These are phyloP conservation scores for Papilio polyxenes DNA, from an alignment of 1,140 invertebrate genomes.

Conservation along the genomic window DNA sequence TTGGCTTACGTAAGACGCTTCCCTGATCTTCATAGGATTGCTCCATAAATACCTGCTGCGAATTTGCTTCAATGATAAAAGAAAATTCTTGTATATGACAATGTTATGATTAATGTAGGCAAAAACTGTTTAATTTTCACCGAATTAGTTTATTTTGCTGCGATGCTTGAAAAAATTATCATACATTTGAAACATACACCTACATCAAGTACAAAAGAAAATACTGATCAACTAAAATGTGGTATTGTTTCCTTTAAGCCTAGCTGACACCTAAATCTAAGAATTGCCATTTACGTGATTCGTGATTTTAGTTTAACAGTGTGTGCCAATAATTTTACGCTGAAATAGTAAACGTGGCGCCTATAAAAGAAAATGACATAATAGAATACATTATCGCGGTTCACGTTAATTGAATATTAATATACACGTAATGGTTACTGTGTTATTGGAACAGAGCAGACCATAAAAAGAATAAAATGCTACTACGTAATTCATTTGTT, in stretches of 20 bases:
- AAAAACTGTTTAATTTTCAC: too few relatives aligned
- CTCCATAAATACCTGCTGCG: not conserved
- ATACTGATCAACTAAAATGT: too few relatives aligned
- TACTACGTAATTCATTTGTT: slow-evolving; percentile 10
- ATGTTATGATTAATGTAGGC: too few relatives aligned
- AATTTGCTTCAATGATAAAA: slow-evolving; percentile 2
- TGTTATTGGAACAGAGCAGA: slow-evolving; percentile 7
- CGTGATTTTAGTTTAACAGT: too few relatives aligned
- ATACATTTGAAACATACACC: too few relatives aligned
- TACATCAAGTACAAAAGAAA: too few relatives aligned
- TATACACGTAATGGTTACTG: slow-evolving; percentile 11
- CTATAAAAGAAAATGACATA: not conserved
- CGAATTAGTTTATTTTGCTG: too few relatives aligned
- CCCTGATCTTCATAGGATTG: slow-evolving; percentile 22
- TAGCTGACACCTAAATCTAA: too few relatives aligned
- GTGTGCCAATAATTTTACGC: too few relatives aligned
- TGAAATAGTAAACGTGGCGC: not conserved
- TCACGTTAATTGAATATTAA: slow-evolving; percentile 15
- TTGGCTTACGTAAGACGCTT: slow-evolving; percentile 44
- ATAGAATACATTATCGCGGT: slow-evolving; percentile 15
- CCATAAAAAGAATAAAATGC: not conserved
- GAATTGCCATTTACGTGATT: too few relatives aligned
- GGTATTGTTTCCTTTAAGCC: too few relatives aligned
- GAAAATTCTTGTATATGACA: not conserved
- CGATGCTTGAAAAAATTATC: too few relatives aligned